These are phyloP conservation scores for Agrypnus murinus DNA, from an alignment of 2,888 invertebrate genomes.

Conservation along the genomic window DNA sequence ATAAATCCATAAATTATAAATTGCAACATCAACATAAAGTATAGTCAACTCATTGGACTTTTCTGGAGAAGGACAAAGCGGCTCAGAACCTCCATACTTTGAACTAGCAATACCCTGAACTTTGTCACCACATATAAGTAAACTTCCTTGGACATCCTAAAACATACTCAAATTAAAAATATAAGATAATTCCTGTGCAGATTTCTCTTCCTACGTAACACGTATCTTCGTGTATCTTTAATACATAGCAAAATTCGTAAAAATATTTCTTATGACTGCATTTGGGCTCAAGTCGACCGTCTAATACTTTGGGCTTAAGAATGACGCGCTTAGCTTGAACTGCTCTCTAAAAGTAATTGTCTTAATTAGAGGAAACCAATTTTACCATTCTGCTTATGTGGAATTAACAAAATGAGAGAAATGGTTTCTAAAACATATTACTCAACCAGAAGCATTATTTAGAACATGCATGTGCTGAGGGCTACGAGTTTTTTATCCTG, in stretches of 20 bases:
- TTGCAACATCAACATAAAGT: neutral
- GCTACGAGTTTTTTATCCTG: no score
- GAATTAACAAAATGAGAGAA: no score
- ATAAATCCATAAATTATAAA: neutral
- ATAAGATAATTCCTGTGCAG: neutral
- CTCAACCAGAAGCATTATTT: no score
- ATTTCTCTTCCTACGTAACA: neutral
- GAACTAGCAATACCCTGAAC: constrained; percentile 14
- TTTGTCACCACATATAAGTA: neutral
- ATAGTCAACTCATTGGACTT: neutral
- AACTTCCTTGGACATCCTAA: constrained; percentile 2
- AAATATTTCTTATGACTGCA: neutral
- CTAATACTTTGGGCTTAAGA: neutral
- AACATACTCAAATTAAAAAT: neutral
- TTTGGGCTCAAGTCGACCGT: neutral
- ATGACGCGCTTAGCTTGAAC: neutral
- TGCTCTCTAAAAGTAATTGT: neutral
- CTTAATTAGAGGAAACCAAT: neutral
- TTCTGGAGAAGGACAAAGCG: neutral
- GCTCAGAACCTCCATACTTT: neutral
- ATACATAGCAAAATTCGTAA: neutral
- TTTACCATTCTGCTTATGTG: no score
- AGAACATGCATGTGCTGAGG: no score
- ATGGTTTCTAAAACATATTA: no score
- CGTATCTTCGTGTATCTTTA: neutral